These are phyloP conservation scores for Tichodroma muraria DNA, from an alignment of 2,113 vertebrate genomes.

Conservation along the genomic window DNA sequence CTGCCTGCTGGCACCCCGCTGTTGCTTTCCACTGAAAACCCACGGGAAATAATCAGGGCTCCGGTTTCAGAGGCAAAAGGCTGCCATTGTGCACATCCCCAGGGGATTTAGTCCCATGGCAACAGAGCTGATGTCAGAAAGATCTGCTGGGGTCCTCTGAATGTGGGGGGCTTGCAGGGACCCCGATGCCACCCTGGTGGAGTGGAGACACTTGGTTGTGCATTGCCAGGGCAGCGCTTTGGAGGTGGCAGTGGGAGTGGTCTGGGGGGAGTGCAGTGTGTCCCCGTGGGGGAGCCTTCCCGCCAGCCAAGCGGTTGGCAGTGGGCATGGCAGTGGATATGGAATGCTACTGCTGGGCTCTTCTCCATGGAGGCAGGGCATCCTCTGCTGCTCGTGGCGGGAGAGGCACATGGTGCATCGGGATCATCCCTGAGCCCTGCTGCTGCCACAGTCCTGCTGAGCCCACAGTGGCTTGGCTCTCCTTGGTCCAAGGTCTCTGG, in stretches of 20 bases:
- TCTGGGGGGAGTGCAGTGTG: fast-evolving
- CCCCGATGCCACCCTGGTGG: neutral
- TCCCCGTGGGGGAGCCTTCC: neutral
- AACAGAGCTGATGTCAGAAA: neutral
- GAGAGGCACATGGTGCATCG: fast-evolving
- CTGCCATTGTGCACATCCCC: neutral
- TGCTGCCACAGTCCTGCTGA: neutral
- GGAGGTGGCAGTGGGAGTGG: neutral
- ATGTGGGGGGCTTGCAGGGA: fast-evolving
- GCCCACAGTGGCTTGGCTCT: neutral
- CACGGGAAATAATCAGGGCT: neutral
- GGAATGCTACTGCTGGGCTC: neutral
- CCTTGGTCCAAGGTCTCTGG: neutral
- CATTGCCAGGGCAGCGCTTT: neutral
- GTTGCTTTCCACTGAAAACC: neutral
- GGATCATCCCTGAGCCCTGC: neutral
- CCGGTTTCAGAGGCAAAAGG: neutral
- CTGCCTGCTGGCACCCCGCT: neutral
- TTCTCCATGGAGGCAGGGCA: neutral
- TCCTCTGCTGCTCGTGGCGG: neutral
- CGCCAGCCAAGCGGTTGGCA: fast-evolving
- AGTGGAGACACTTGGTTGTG: fast-evolving
- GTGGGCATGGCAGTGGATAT: neutral
- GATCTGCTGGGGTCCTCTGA: neutral
- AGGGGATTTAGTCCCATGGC: neutral